Percentiles rank a stretch among this genome's conserved stretches.
These are phyloP conservation scores for Sparidentex hasta DNA, from an alignment of 2,797 vertebrate genomes.

Conservation along the genomic window DNA sequence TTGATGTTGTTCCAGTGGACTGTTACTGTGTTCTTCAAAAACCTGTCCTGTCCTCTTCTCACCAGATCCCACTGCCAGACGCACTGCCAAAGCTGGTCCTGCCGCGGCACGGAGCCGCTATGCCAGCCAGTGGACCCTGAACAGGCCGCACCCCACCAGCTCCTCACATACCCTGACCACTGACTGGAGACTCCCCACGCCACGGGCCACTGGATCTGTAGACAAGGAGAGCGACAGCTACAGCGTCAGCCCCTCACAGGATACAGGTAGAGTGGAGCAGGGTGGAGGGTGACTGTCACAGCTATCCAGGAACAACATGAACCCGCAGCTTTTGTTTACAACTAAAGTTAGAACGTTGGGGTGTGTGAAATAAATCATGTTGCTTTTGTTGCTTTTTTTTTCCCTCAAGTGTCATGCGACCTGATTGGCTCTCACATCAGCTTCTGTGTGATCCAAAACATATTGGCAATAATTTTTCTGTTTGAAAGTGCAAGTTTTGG, in stretches of 20 bases:
- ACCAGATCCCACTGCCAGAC: constrained; percentile 96
- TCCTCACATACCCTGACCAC: constrained; percentile 98
- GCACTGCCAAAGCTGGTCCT: constrained; percentile 95
- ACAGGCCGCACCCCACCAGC: constrained; percentile 96
- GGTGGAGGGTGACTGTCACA: not conserved
- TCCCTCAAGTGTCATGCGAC: constrained; percentile 1
- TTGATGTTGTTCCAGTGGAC: not conserved
- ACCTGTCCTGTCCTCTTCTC: not conserved
- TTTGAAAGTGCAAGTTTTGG: constrained; percentile 29
- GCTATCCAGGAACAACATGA: not conserved
- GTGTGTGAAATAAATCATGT: constrained; percentile 31
- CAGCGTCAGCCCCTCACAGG: constrained; percentile 98
- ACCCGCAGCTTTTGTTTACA: not conserved
- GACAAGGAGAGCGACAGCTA: constrained; percentile 99
- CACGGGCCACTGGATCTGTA: constrained; percentile 93
- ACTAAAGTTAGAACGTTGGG: not conserved
- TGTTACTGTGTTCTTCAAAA: not conserved
- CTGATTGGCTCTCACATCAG: constrained; percentile 4
- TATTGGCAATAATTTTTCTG: constrained; percentile 3
- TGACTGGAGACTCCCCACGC: constrained; percentile 97
- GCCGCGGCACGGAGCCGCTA: constrained; percentile 94
- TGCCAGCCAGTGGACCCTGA: constrained; percentile 99
- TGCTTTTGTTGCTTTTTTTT: no score
- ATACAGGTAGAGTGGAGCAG: constrained; percentile 89
- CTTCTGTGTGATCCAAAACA: constrained; percentile 29